These are phyloP conservation scores for Sciurus carolinensis DNA, from an alignment of 2,797 vertebrate genomes.

Conservation along the genomic window DNA sequence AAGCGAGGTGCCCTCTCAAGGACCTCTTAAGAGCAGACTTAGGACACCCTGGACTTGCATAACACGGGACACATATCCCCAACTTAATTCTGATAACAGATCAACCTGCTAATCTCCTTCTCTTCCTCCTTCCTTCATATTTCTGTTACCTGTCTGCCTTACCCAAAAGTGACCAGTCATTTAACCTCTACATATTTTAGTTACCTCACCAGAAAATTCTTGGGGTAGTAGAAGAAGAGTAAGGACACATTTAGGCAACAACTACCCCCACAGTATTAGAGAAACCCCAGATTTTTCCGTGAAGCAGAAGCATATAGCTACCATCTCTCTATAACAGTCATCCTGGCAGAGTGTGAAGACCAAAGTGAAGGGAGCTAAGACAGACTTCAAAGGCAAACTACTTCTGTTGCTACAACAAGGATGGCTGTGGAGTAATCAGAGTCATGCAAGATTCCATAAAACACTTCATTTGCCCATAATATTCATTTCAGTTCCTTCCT, in stretches of 20 bases:
- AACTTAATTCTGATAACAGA: background rate
- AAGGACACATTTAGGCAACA: background rate
- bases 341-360: background rate
- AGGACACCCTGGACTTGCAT: background rate
- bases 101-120: background rate
- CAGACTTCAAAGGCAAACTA: conserved; percentile 35
- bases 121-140: background rate
- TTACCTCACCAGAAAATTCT: conserved; percentile 15
- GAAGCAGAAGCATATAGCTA: background rate
- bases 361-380: background rate
- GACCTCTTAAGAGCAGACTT: background rate
- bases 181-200: background rate
- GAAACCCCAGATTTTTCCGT: background rate
- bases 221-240: background rate
- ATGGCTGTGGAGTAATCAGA: conserved; percentile 64
- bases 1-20: background rate
- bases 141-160: conserved; percentile 27
- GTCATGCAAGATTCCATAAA: conserved; percentile 8
- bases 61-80: background rate
- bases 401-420: conserved; percentile 74
- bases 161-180: background rate
- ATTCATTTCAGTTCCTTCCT: conserved; percentile 23
- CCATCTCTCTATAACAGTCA: background rate
- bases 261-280: background rate
- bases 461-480: conserved; percentile 54